These are phyloP conservation scores for Palloptera scutellata DNA, from an alignment of 2,888 invertebrate genomes.

Conservation along the genomic window DNA sequence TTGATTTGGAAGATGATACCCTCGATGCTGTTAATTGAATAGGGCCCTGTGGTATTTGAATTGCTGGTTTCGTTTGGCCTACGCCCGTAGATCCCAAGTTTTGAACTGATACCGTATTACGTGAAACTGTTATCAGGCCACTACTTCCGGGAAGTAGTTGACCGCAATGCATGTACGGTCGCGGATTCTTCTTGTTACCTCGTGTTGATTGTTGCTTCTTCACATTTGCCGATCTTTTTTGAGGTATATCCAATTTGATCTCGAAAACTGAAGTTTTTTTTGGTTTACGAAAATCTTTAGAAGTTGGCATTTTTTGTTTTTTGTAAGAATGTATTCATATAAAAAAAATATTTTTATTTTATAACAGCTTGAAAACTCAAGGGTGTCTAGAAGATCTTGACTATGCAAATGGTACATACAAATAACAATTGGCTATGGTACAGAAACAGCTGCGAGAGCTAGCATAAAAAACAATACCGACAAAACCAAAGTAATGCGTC, in stretches of 20 bases:
- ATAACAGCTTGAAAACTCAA: not conserved
- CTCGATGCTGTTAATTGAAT: conserved; percentile 9
- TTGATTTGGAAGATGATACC: conserved; percentile 19
- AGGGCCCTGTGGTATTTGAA: not conserved
- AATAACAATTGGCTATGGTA: not conserved
- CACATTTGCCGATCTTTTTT: not conserved
- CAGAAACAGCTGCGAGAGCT: no score
- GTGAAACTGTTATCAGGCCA: no score
- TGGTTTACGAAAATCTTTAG: conserved; percentile 1
- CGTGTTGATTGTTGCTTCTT: not conserved
- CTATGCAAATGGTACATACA: not conserved
- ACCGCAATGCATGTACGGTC: not conserved
- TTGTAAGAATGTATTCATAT: not conserved
- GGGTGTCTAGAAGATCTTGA: not conserved
- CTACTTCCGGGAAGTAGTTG: no score
- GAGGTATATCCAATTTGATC: conserved; percentile 2
- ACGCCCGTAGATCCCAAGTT: no score
- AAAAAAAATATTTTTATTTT: not conserved
- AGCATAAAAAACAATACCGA: no score
- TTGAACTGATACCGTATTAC: no score
- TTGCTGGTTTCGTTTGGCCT: not conserved
- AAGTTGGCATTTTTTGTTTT: conserved; percentile 19
- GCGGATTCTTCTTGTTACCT: not conserved
- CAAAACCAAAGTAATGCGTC: no score
- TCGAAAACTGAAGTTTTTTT: conserved; percentile 14